Evolutionary conservation across 2,797 vertebrate genomes (phyloP).

Genomic region (Acrossocheilus fasciatus): DNA sequence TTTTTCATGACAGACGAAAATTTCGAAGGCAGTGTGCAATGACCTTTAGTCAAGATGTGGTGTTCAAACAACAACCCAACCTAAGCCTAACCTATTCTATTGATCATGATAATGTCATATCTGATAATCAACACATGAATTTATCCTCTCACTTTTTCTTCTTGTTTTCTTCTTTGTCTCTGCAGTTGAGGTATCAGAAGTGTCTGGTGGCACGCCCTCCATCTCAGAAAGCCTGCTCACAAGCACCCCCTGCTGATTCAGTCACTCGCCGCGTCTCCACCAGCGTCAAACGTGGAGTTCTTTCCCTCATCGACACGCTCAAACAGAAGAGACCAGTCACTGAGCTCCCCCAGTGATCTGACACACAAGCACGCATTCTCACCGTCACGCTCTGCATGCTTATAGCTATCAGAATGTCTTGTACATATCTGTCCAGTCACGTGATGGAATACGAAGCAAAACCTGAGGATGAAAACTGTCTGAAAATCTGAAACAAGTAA

Average conservation of each 20-base stretch:
- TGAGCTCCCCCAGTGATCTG: slow-evolving; percentile 85
- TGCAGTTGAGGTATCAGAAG: slow-evolving; percentile 97
- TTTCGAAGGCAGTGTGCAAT: too few species aligned
- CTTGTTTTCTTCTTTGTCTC: slow-evolving; percentile 6
- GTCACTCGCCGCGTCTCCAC: slow-evolving; percentile 94
- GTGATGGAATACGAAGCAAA: slow-evolving; percentile 1
- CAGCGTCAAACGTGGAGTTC: slow-evolving; percentile 93
- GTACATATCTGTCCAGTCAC: slow-evolving; percentile 27
- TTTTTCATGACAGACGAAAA: too few species aligned
- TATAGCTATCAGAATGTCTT: slow-evolving; percentile 29
- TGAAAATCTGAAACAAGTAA: not conserved
- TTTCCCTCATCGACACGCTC: slow-evolving; percentile 98
- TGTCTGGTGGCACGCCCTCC: slow-evolving; percentile 96
- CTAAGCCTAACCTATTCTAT: not conserved
- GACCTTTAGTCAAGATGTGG: not conserved
- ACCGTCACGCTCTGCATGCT: slow-evolving; percentile 51
- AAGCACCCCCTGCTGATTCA: slow-evolving; percentile 90
- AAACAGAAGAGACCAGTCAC: slow-evolving; percentile 96
- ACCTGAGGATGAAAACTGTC: not conserved
- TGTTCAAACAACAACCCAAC: not conserved
- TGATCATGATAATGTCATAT: not conserved
- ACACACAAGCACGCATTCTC: slow-evolving; percentile 21
- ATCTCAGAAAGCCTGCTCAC: slow-evolving; percentile 89
- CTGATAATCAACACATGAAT: not conserved
- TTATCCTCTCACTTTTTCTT: slow-evolving; percentile 6